Evolutionary conservation across 1,140 invertebrate genomes (phyloP).

Genomic region (Drosophila pandora): DNA sequence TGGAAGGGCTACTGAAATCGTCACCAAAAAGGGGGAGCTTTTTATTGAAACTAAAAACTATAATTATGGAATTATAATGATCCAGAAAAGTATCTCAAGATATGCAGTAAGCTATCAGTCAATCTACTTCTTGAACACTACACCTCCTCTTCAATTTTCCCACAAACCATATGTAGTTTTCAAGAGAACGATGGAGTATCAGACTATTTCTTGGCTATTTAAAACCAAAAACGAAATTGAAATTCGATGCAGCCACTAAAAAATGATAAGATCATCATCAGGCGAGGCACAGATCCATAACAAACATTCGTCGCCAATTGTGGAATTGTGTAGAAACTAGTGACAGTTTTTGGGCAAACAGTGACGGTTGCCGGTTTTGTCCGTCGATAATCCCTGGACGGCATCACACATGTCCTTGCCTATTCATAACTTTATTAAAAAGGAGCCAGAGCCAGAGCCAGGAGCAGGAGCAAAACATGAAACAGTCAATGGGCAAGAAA

Average conservation of each 20-base stretch:
- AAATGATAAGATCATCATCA: slow-evolving; percentile 60
- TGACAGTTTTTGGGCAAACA: slow-evolving; percentile 24
- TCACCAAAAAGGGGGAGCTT: background rate
- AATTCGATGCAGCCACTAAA: slow-evolving; percentile 61
- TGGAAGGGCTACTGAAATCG: slow-evolving; percentile 5
- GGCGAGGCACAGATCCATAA: slow-evolving; percentile 27
- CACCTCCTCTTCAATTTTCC: too few species aligned
- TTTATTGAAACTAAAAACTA: background rate
- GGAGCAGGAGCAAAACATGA: slow-evolving; percentile 53
- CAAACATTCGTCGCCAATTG: slow-evolving; percentile 20
- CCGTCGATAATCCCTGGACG: slow-evolving; percentile 54
- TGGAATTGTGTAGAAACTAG: slow-evolving; percentile 14
- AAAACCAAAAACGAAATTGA: slow-evolving; percentile 33
- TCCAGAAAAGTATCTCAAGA: too few species aligned
- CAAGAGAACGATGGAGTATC: too few species aligned
- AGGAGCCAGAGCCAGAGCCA: slow-evolving; percentile 25
- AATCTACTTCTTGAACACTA: too few species aligned
- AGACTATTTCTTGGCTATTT: too few species aligned
- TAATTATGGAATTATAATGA: too few species aligned
- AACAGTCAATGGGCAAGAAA: slow-evolving; percentile 78
- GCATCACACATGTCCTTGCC: slow-evolving; percentile 51
- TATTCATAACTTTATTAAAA: slow-evolving; percentile 76
- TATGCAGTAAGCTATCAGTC: too few species aligned
- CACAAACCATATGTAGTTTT: too few species aligned
- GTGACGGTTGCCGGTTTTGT: slow-evolving; percentile 44